A percentile compares a stretch with the other conserved stretches of the same genome.
phyloP scores from a whole-genome alignment of 2,888 invertebrate genomes.

The Nycteola revayana region DNA sequence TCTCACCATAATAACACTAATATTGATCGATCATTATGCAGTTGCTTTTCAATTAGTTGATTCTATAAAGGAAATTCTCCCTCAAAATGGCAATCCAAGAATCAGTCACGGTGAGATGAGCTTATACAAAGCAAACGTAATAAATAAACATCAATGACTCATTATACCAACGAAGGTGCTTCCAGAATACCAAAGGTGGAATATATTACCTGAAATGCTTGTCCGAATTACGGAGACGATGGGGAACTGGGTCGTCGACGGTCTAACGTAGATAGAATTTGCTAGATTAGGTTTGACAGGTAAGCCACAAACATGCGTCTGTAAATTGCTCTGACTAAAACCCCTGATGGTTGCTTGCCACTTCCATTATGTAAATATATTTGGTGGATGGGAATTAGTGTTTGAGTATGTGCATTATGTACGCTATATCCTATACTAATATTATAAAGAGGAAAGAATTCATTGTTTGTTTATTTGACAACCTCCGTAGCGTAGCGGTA shows the following conservation, averaged over 20 bases:
- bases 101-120: constrained; percentile 23
- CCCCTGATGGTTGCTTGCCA: constrained; percentile 8
- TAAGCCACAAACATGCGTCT: constrained; percentile 11
- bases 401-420: no score
- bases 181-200: constrained; percentile 29
- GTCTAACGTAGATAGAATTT: constrained; percentile 22
- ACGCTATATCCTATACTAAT: no score
- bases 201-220: constrained; percentile 31
- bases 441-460: no score
- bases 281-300: constrained; percentile 26
- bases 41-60: no score
- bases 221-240: constrained; percentile 36
- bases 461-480: no score
- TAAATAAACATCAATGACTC: constrained; percentile 34
- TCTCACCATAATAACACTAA: no score
- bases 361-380: constrained; percentile 8
- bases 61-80: constrained; percentile 23
- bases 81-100: constrained; percentile 6
- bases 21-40: no score
- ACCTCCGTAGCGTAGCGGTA: no score
- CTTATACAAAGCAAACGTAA: constrained; percentile 10
- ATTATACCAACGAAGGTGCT: constrained; percentile 36
- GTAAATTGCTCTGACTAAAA: constrained; percentile 11
- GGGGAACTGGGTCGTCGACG: constrained; percentile 31
- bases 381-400: not conserved